Conservation (phyloP, 2,888 invertebrate genomes). For the Schrankia costaestrigalis region DNA sequence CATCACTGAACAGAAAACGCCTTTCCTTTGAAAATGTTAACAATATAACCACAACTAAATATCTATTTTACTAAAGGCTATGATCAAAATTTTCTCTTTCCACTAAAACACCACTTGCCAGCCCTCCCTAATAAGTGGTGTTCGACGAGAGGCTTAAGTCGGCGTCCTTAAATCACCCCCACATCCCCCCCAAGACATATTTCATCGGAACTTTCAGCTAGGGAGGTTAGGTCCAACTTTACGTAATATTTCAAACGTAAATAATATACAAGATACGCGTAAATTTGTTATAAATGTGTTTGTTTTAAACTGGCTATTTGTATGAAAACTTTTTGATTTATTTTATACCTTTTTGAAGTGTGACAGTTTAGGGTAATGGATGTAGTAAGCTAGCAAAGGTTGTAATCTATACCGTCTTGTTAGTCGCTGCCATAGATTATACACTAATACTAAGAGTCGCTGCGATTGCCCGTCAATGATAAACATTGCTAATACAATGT, state of each 20-base stretch:
- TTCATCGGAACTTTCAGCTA: conserved; percentile 75
- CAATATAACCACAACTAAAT: too few relatives aligned
- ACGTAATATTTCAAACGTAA: conserved; percentile 69
- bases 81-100: conserved; percentile 4
- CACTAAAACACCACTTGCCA: neutral
- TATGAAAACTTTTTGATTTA: conserved; percentile 21
- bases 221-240: conserved; percentile 54
- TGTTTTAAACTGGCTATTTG: conserved; percentile 10
- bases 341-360: too few relatives aligned
- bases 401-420: too few relatives aligned
- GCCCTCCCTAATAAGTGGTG: conserved; percentile 63
- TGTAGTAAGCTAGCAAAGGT: too few relatives aligned
- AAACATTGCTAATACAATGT: too few relatives aligned
- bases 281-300: conserved; percentile 3
- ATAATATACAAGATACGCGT: conserved; percentile 68
- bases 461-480: too few relatives aligned
- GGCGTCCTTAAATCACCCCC: conserved; percentile 57
- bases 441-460: too few relatives aligned
- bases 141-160: conserved; percentile 67
- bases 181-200: conserved; percentile 71
- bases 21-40: too few relatives aligned
- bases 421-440: too few relatives aligned
- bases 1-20: too few relatives aligned
- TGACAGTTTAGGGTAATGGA: too few relatives aligned
- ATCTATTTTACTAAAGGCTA: neutral